Evolutionary conservation across 2,113 vertebrate genomes (phyloP).

Genomic region (Bubo scandiacus): DNA sequence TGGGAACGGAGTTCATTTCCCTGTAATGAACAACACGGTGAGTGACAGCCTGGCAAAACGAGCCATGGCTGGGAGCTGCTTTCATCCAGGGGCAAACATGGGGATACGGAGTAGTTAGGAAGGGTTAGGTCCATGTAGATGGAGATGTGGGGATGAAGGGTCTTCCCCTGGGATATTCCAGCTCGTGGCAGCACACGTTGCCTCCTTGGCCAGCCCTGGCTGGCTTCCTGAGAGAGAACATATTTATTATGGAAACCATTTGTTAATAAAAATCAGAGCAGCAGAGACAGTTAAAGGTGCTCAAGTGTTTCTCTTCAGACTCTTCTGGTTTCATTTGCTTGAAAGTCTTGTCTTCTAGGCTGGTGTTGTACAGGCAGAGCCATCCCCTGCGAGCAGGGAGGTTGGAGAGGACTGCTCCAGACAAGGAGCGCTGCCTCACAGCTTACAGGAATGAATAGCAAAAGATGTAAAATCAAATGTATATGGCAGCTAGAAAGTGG

Average conservation of each 20-base stretch:
- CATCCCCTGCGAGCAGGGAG: neutral
- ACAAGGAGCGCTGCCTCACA: neutral
- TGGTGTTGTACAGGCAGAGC: neutral
- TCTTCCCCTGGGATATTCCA: neutral
- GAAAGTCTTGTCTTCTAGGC: neutral
- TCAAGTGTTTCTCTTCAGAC: neutral
- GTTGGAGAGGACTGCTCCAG: neutral
- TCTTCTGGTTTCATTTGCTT: neutral
- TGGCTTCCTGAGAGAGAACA: conserved; percentile 23
- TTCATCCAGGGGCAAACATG: neutral
- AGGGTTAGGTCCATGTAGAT: neutral
- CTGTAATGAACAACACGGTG: conserved; percentile 61
- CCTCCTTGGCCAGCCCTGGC: neutral
- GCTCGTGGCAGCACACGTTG: neutral
- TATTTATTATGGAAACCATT: conserved; percentile 44
- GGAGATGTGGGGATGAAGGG: neutral
- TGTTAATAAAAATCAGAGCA: conserved; percentile 47
- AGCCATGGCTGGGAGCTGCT: neutral
- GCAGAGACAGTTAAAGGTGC: neutral
- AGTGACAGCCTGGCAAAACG: conserved; percentile 62
- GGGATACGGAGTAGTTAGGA: neutral
- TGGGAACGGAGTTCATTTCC: conserved; percentile 71
- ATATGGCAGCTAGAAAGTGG: neutral
- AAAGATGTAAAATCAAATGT: neutral
- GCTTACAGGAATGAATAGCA: neutral